phyloP scores from a whole-genome alignment of 2,888 invertebrate genomes.

The Trilocha varians region DNA sequence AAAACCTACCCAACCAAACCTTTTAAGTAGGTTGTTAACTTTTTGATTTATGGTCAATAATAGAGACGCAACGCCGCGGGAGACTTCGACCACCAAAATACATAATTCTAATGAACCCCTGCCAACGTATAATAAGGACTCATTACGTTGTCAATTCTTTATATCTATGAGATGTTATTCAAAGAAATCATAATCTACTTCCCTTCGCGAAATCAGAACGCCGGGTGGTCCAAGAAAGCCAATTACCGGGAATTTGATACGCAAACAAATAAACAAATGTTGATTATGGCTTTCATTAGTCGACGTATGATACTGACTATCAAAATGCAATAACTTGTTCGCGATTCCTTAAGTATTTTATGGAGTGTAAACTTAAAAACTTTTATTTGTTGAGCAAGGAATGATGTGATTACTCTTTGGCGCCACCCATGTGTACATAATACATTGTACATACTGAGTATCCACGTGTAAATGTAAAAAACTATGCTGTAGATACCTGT shows the following conservation, averaged over 20 bases:
- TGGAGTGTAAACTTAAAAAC: conserved; percentile 27
- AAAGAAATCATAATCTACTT: conserved; percentile 9
- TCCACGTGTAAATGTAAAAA: conserved; percentile 1
- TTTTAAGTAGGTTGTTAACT: conserved; percentile 74
- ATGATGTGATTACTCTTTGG: conserved; percentile 36
- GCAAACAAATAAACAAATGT: conserved; percentile 20
- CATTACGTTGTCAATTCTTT: conserved; percentile 51
- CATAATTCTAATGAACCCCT: conserved; percentile 67
- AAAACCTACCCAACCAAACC: conserved; percentile 66
- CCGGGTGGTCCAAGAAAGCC: conserved; percentile 47
- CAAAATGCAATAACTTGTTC: conserved; percentile 27
- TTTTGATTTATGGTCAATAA: conserved; percentile 74
- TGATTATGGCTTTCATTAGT: conserved; percentile 22
- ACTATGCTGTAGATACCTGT: background rate
- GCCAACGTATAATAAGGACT: conserved; percentile 58
- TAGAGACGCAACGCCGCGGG: conserved; percentile 72
- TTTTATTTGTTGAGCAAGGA: conserved; percentile 34
- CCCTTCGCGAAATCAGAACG: conserved; percentile 25
- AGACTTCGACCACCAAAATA: conserved; percentile 63
- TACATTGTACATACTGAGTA: conserved; percentile 2
- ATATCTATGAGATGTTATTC: conserved; percentile 22
- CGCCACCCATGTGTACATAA: conserved; percentile 30
- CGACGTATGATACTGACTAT: conserved; percentile 28
- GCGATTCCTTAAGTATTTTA: conserved; percentile 37
- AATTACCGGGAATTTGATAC: conserved; percentile 19